Percentiles rank a stretch among this genome's conserved stretches.
Evolutionary conservation across 2,113 vertebrate genomes (phyloP).

Genomic region (Camelus bactrianus): DNA sequence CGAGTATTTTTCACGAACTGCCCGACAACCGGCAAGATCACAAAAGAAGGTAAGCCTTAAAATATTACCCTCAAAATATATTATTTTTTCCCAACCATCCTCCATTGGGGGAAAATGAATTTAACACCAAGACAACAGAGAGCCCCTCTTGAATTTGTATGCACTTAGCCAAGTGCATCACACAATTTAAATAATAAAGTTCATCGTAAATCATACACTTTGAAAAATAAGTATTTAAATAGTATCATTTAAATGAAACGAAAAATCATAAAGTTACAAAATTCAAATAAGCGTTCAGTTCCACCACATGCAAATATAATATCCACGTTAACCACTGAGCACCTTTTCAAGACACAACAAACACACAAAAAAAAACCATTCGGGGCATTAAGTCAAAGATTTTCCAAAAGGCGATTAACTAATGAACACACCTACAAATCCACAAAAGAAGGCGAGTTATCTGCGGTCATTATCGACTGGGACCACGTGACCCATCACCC

Average conservation of each 20-base stretch:
- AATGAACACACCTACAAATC: not conserved
- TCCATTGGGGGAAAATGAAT: not conserved
- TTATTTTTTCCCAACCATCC: not conserved
- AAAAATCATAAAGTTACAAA: not conserved
- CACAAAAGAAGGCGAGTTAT: not conserved
- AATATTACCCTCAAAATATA: too few species aligned
- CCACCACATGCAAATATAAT: fast-evolving
- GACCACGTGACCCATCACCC: not conserved
- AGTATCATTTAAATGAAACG: not conserved
- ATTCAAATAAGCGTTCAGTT: too few species aligned
- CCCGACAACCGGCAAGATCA: not conserved
- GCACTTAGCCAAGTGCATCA: not conserved
- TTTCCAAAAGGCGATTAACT: not conserved
- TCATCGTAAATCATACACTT: not conserved
- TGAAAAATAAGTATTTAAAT: too few species aligned
- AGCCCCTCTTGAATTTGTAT: not conserved
- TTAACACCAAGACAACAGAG: not conserved
- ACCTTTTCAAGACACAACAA: not conserved
- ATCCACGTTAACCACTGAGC: fast-evolving
- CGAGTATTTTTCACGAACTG: too few species aligned
- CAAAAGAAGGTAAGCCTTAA: not conserved
- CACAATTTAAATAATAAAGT: not conserved
- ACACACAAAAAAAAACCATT: too few species aligned
- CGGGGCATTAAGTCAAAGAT: not conserved
- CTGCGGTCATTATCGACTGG: fast-evolving